Conservation (phyloP, 2,888 invertebrate genomes). For the Orgyia antiqua region DNA sequence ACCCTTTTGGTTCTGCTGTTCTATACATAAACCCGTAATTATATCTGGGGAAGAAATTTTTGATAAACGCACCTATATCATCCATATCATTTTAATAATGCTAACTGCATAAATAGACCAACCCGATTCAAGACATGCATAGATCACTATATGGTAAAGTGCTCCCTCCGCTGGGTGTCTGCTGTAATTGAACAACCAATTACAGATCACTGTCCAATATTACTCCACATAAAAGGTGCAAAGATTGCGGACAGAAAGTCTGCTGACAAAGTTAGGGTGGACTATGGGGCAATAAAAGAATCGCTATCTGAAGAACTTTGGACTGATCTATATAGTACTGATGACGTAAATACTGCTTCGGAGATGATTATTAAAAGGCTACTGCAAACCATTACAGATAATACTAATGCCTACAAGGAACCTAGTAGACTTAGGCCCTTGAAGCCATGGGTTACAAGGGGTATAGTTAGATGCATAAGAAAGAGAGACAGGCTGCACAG, state of each 20-base stretch:
- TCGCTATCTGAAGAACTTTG: background rate
- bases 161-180: background rate
- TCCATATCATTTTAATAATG: too few species aligned
- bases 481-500: too few species aligned
- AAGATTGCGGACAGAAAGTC: background rate
- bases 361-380: background rate
- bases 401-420: background rate
- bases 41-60: too few species aligned
- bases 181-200: background rate
- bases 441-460: too few species aligned
- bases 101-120: too few species aligned
- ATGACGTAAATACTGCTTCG: background rate
- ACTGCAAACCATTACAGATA: background rate
- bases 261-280: background rate
- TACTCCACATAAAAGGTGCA: background rate
- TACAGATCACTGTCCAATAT: background rate
- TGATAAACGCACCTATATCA: too few species aligned
- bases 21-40: too few species aligned
- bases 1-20: too few species aligned
- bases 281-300: background rate
- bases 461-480: too few species aligned
- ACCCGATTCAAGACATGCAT: too few species aligned
- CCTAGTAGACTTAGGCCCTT: background rate
- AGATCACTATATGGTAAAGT: constrained; percentile 1
- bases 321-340: background rate